Percentiles rank a stretch among this genome's conserved stretches.
Conservation (phyloP, 2,113 vertebrate genomes). For the Chroicocephalus ridibundus region DNA sequence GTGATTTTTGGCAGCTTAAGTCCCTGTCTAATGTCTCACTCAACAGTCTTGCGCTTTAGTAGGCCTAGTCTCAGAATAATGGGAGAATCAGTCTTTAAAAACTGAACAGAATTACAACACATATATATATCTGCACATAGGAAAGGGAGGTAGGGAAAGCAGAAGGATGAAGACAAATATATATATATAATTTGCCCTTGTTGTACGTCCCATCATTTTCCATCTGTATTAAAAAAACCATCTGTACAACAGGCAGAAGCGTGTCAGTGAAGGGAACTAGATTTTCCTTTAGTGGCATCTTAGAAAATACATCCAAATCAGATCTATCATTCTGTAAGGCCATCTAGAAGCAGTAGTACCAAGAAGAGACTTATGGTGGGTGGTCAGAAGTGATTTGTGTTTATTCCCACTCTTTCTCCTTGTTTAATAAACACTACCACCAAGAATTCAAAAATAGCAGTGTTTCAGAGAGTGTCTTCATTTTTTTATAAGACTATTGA, state of each 20-base stretch:
- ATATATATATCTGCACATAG: background rate
- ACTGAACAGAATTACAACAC: background rate
- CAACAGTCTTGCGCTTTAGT: background rate
- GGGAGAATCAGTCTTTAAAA: background rate
- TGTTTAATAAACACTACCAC: background rate
- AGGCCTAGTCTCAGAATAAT: background rate
- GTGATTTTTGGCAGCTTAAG: background rate
- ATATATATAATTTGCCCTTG: slow-evolving; percentile 1
- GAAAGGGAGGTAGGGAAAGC: background rate
- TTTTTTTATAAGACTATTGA: background rate
- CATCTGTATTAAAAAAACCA: background rate
- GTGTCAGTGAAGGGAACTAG: background rate
- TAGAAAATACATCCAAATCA: background rate
- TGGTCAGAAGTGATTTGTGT: background rate
- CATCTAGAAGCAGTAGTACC: background rate
- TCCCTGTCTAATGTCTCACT: background rate
- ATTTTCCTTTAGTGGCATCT: background rate
- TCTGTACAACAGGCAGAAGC: slow-evolving; percentile 57
- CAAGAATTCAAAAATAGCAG: background rate
- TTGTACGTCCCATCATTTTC: slow-evolving; percentile 64
- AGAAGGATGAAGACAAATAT: background rate
- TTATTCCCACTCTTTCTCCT: background rate
- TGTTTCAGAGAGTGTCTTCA: background rate
- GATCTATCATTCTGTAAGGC: background rate
- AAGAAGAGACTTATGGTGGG: background rate